Evolutionary conservation across 2,797 vertebrate species (phyloP), one percentile per base, ranked within the genome.

Genomic region (Myotis daubentonii): DNA sequence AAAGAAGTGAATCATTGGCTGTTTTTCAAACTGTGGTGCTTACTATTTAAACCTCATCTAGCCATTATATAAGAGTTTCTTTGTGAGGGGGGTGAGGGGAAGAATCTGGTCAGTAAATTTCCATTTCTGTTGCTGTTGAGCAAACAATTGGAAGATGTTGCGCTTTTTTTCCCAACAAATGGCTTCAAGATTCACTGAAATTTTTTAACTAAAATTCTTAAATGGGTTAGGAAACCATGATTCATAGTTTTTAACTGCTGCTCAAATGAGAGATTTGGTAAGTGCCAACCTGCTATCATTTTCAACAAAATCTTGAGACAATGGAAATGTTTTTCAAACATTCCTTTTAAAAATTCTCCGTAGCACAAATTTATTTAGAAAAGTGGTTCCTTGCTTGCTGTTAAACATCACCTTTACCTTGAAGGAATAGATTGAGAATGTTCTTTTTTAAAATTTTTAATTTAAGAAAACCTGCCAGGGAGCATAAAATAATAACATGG

Each of bases 141-240:
- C 68, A 93, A 92, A 76, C 9, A 72, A 74, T 22, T 66, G 44
- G 72, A 91, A 94, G 60, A 68, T 84, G 72, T 44, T 81, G 28
- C 20, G 53, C 53, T 33, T 51, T 44, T 30, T 70, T 70, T 90
- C 80, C 89, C 71, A 76, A 68, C 66, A 93, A 91, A 81, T 60
- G 22, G 2, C 7, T 94, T 94, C 47, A 89, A 93, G 81, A 53
- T 3, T 87, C 44, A 30, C 7, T 51, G 25, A 62, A 75, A 65
- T 72, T 74, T 92, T 93, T 84, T 41, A 83, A 71, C 38, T 66
- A 81, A 47, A 91, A 82, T 28, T 66, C n/a, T 65, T 83, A 89
- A 94, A 66, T 53, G 76, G 44, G 19, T 71, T 90, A 93, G 76
- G 86, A 97, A 91, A 78, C 10, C 23, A 23, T 22, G 25, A 87